A percentile compares a stretch with the other conserved stretches of the same genome.
Conservation (phyloP, 2,797 vertebrate genomes). For the Lepilemur septentrionalis region DNA sequence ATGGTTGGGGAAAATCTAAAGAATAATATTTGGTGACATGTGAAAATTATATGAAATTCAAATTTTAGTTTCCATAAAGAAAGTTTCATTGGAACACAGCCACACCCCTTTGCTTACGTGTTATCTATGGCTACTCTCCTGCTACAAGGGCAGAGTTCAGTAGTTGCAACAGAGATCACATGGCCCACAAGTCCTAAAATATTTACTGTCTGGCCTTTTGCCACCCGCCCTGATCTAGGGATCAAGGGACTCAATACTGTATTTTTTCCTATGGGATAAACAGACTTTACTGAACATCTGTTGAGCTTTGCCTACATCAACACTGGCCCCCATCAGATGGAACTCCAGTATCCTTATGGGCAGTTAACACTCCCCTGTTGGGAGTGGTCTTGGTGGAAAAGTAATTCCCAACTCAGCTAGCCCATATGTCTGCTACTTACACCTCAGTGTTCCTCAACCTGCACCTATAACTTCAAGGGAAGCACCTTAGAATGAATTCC, state of each 20-base stretch:
- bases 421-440: neutral
- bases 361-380: neutral
- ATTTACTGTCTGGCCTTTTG: neutral
- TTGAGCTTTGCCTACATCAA: neutral
- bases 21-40: neutral
- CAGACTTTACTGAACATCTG: neutral
- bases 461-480: neutral
- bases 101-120: neutral
- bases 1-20: neutral
- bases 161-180: neutral
- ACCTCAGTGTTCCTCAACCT: neutral
- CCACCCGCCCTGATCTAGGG: neutral
- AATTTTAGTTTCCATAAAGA: conserved; percentile 35
- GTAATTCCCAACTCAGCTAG: neutral
- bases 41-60: conserved; percentile 28
- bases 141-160: neutral
- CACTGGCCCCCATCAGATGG: neutral
- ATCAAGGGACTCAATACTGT: neutral
- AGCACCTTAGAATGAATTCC: neutral
- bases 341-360: neutral
- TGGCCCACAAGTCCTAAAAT: neutral
- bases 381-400: conserved; percentile 1
- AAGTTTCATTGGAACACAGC: neutral
- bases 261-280: conserved; percentile 18
- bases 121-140: neutral